Conservation (phyloP, 1,140 invertebrate genomes). For the Trichonephila clavata region DNA sequence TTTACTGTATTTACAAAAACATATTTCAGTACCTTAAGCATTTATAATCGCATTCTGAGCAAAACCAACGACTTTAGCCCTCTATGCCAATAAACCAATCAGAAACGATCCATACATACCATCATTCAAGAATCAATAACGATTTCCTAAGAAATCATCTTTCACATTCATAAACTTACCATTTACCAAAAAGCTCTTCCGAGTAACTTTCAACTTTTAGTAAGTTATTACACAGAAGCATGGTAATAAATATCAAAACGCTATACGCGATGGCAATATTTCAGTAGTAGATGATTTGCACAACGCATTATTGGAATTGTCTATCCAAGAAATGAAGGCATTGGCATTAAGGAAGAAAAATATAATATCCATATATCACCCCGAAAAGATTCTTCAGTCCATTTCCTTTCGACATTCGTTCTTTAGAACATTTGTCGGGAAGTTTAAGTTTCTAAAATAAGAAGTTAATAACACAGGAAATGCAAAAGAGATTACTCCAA, state of each 20-base stretch:
- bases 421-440: neutral
- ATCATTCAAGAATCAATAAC: neutral
- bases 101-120: no score
- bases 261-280: neutral
- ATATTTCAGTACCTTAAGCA: no score
- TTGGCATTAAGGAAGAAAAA: slow-evolving; percentile 9
- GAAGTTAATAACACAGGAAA: no score
- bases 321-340: neutral
- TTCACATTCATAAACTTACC: neutral
- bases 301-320: neutral
- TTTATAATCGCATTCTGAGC: no score
- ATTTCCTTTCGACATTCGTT: neutral
- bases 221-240: neutral
- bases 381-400: neutral
- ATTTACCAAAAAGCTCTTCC: neutral
- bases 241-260: neutral
- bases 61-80: no score
- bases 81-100: no score
- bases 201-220: neutral
- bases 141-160: neutral
- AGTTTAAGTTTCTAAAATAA: no score
- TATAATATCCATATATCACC: neutral
- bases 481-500: no score
- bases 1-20: no score
- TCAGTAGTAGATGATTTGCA: neutral